These are phyloP conservation scores for Phycodurus eques DNA, from an alignment of 2,113 vertebrate genomes.

Conservation along the genomic window DNA sequence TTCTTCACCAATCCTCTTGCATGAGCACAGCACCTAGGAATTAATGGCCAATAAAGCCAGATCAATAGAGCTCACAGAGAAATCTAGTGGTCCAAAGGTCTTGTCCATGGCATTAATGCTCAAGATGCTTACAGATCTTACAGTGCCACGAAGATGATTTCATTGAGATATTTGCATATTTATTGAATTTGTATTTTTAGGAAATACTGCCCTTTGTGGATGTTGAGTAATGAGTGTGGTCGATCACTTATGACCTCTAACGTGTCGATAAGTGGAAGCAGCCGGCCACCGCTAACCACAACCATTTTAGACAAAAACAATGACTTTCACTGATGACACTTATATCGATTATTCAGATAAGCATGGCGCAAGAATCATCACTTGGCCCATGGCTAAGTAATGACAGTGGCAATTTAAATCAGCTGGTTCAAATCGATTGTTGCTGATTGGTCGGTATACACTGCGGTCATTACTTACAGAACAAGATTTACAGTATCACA, in stretches of 20 bases:
- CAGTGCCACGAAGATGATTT: not conserved
- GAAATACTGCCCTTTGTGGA: not conserved
- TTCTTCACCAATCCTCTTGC: slow-evolving; percentile 28
- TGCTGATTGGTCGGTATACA: slow-evolving; percentile 12
- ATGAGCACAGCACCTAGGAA: slow-evolving; percentile 20
- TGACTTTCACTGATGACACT: slow-evolving; percentile 32
- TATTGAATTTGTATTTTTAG: not conserved
- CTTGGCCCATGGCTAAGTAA: slow-evolving; percentile 26
- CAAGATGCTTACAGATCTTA: not conserved
- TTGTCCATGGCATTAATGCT: slow-evolving; percentile 13
- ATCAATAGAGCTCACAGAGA: slow-evolving; percentile 53
- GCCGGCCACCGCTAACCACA: not conserved
- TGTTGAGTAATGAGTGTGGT: slow-evolving; percentile 15
- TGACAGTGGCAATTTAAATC: slow-evolving; percentile 37
- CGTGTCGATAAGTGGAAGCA: not conserved
- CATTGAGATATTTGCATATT: not conserved
- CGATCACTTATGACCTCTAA: slow-evolving; percentile 18
- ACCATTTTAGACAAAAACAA: slow-evolving; percentile 17
- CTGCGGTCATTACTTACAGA: not conserved
- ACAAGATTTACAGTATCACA: not conserved
- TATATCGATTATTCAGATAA: slow-evolving; percentile 28
- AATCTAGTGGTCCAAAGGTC: slow-evolving; percentile 26
- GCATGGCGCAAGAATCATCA: not conserved
- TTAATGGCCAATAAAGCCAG: slow-evolving; percentile 56
- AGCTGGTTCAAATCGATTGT: slow-evolving; percentile 35